Conservation (phyloP, 2,113 vertebrate genomes). For the Colistium nudipinnis region DNA sequence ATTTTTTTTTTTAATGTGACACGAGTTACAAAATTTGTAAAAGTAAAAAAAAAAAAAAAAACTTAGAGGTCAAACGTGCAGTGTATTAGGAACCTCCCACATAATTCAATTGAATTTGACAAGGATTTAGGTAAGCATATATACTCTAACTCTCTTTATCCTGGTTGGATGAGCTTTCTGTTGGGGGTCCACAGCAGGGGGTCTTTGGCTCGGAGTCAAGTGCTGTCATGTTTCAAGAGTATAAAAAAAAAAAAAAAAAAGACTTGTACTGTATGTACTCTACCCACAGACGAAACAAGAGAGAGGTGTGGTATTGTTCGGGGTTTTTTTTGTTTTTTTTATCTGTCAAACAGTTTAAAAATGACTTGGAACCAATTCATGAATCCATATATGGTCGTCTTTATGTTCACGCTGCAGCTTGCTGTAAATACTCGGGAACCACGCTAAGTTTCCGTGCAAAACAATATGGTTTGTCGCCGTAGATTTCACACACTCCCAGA, state of each 20-base stretch:
- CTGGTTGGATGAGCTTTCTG: conserved; percentile 25
- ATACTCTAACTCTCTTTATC: conserved; percentile 24
- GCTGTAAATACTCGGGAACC: conserved; percentile 50
- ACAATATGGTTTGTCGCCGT: conserved; percentile 56
- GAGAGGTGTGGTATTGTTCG: neutral
- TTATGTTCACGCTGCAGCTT: neutral
- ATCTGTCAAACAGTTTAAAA: neutral
- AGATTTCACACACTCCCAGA: conserved; percentile 52
- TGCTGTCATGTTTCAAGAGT: too few species aligned
- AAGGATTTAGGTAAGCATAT: conserved; percentile 40
- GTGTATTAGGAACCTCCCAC: conserved; percentile 10
- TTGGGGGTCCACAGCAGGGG: conserved; percentile 30
- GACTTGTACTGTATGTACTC: neutral
- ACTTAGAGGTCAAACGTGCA: neutral
- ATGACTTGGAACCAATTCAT: neutral
- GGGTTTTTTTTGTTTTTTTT: neutral
- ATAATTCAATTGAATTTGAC: conserved; percentile 34
- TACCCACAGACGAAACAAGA: neutral
- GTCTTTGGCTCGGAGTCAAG: neutral
- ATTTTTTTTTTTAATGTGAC: too few species aligned
- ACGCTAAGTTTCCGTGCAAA: conserved; percentile 23
- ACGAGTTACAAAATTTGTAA: too few species aligned
- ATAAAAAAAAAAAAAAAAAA: neutral
- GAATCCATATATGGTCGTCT: conserved; percentile 2
- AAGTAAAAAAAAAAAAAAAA: neutral